These are phyloP conservation scores for Nannospalax galili DNA, from an alignment of 2,113 vertebrate genomes.

Conservation along the genomic window DNA sequence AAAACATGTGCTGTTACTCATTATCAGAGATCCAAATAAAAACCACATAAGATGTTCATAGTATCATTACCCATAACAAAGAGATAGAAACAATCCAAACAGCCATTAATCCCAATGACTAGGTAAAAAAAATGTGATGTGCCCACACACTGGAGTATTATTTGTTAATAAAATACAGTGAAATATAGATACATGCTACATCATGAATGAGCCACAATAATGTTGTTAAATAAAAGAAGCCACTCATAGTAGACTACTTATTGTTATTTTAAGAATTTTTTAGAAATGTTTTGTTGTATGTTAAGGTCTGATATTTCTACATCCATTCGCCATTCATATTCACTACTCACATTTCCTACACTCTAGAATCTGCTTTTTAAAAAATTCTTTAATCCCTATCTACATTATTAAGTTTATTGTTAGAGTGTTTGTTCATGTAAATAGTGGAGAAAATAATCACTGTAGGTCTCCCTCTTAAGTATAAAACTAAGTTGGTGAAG, in stretches of 20 bases:
- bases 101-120: not conserved
- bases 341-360: not conserved
- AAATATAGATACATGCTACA: not conserved
- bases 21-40: not conserved
- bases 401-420: constrained; percentile 3
- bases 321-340: not conserved
- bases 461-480: not conserved
- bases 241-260: not conserved
- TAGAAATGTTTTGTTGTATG: not conserved
- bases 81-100: not conserved
- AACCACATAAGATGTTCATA: not conserved
- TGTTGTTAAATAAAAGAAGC: not conserved
- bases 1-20: not conserved
- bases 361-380: not conserved
- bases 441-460: not conserved
- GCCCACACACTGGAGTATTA: not conserved
- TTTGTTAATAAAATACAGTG: not conserved
- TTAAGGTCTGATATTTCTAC: not conserved
- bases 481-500: not conserved
- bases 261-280: not conserved
- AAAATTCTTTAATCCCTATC: not conserved
- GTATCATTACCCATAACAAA: not conserved
- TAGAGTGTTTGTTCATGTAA: not conserved
- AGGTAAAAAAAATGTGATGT: not conserved
- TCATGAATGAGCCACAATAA: not conserved